phyloP scores from a whole-genome alignment of 2,797 vertebrate species.

The Scolopax rusticola region DNA sequence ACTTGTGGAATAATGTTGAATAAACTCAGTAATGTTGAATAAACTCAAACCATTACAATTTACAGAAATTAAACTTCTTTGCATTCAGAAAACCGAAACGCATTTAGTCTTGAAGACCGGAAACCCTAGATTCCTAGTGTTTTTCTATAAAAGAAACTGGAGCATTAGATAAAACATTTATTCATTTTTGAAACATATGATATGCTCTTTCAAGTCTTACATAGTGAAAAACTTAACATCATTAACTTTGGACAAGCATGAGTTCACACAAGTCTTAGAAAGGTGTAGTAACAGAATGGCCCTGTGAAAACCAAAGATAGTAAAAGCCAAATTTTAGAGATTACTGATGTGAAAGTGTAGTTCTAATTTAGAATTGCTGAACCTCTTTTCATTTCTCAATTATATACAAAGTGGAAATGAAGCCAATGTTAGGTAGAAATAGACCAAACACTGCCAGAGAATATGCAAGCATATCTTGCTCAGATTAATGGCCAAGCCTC shows the following conservation, averaged over 20 bases:
- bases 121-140: background rate
- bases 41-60: background rate
- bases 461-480: background rate
- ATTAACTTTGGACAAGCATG: conserved; percentile 8
- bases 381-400: background rate
- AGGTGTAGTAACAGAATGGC: background rate
- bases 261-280: conserved; percentile 22
- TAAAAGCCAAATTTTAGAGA: background rate
- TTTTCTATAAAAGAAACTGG: background rate
- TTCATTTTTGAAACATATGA: background rate
- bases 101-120: background rate
- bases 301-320: background rate
- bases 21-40: background rate
- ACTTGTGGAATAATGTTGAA: background rate
- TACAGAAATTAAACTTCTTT: background rate
- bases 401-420: background rate
- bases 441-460: background rate
- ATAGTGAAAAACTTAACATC: background rate
- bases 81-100: background rate
- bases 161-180: background rate
- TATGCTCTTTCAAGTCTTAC: background rate
- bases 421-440: background rate
- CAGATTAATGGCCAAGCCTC: conserved; percentile 25
- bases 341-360: background rate
- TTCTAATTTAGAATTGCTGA: background rate